These are phyloP conservation scores for Ctenoplectra terminalis DNA, from an alignment of 1,140 invertebrate genomes.

Conservation along the genomic window DNA sequence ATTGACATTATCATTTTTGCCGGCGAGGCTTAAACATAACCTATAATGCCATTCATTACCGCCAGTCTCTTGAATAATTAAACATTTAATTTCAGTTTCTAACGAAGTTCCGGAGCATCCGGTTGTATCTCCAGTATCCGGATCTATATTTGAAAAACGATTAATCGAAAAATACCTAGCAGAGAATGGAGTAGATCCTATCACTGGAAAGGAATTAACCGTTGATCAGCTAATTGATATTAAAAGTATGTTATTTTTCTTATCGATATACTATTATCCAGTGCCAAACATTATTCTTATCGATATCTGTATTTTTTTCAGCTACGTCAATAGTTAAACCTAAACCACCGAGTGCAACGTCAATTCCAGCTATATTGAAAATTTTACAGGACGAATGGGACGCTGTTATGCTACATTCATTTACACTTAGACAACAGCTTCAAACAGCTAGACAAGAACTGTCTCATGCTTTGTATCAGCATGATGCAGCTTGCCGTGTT, in stretches of 20 bases:
- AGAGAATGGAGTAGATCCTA: constrained; percentile 98
- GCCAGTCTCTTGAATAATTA: constrained; percentile 20
- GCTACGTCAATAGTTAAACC: constrained; percentile 96
- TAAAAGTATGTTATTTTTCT: constrained; percentile 88
- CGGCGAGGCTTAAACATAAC: constrained; percentile 55
- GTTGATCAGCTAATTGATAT: constrained; percentile 96
- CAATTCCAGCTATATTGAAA: constrained; percentile 98
- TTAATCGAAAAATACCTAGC: constrained; percentile 98
- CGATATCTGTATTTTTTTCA: constrained; percentile 78
- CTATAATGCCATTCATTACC: constrained; percentile 51
- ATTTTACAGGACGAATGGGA: constrained; percentile 99
- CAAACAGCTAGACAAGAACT: constrained; percentile 96
- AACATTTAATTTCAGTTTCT: constrained; percentile 88
- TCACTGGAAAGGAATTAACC: constrained; percentile 94
- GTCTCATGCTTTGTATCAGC: constrained; percentile 96
- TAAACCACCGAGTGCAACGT: constrained; percentile 97
- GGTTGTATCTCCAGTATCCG: constrained; percentile 97
- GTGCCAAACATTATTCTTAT: not conserved
- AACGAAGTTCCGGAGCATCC: constrained; percentile 98
- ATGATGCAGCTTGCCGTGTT: constrained; percentile 99
- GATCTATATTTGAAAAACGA: constrained; percentile 96
- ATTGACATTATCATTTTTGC: not conserved
- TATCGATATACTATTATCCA: constrained; percentile 3
- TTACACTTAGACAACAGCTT: constrained; percentile 97
- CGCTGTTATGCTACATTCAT: constrained; percentile 98